Percentiles rank a stretch among this genome's conserved stretches.
Conservation (phyloP, 2,113 vertebrate genomes). For the Lipophrys pholis region DNA sequence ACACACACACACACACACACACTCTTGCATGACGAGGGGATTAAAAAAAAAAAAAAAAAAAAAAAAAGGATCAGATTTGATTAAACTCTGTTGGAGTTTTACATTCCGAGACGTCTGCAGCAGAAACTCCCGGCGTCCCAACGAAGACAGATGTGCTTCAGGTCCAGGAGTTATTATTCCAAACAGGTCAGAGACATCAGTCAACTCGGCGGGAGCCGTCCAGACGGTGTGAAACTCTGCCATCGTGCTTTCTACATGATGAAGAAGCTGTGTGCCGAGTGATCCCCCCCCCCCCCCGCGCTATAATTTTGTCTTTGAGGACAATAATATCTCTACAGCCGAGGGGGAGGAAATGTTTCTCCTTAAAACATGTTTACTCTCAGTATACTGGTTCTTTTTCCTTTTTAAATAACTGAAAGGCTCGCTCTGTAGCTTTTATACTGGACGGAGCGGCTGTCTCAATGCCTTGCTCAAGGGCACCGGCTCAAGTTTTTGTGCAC, state of each 20-base stretch:
- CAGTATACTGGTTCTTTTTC: constrained; percentile 36
- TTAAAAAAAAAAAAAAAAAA: no score
- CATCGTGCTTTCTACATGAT: constrained; percentile 20
- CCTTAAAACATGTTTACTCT: no score
- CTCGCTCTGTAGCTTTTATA: constrained; percentile 19
- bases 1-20: no score
- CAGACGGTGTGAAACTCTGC: constrained; percentile 9
- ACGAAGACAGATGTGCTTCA: constrained; percentile 56
- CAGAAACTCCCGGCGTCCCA: constrained; percentile 37
- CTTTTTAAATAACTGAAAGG: constrained; percentile 13
- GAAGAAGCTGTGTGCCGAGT: no score
- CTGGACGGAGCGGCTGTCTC: not conserved
- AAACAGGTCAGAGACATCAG: constrained; percentile 64
- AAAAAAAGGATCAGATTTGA: constrained; percentile 60
- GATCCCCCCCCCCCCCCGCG: constrained; percentile 3
- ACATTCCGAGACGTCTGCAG: constrained; percentile 59
- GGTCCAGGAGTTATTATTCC: constrained; percentile 53
- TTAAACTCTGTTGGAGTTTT: constrained; percentile 65
- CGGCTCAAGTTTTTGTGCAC: not conserved
- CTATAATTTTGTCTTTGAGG: constrained; percentile 36
- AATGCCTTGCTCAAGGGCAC: constrained; percentile 8
- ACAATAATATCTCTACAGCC: constrained; percentile 23
- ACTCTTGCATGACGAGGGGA: constrained; percentile 47
- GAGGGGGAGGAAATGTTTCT: constrained; percentile 35
- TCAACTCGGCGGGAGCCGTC: constrained; percentile 44